Percentiles rank a stretch among this genome's conserved stretches.
Conservation (phyloP, 2,888 invertebrate species). For the Pseudolycoriella hygida region DNA sequence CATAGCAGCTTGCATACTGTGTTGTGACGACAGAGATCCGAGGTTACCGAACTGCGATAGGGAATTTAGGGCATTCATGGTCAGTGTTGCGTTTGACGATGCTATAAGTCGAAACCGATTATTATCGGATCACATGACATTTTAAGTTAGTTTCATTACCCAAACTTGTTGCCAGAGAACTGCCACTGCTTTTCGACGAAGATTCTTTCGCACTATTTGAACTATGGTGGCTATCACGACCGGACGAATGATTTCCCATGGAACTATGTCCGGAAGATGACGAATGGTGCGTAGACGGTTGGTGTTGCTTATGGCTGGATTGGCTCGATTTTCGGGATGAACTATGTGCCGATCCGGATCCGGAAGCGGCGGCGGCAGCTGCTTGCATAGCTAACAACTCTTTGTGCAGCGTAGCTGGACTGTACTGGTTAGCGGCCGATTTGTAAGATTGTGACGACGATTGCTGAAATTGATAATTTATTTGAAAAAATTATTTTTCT, state of each 20-base stretch:
- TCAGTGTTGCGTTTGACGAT: constrained; percentile 9
- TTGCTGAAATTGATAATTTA: neutral
- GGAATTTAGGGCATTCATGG: constrained; percentile 27
- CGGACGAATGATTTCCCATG: constrained; percentile 3
- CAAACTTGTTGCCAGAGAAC: constrained; percentile 6
- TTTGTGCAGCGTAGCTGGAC: constrained; percentile 28
- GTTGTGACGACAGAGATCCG: constrained; percentile 26
- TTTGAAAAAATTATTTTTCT: no score
- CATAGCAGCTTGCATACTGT: constrained; percentile 30
- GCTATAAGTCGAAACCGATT: neutral
- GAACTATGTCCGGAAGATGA: constrained; percentile 3
- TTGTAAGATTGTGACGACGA: constrained; percentile 7
- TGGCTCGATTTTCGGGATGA: constrained; percentile 7
- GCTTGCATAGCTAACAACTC: constrained; percentile 30
- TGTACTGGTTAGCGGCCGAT: constrained; percentile 15
- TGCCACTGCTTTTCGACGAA: constrained; percentile 9
- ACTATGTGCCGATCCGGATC: constrained; percentile 2
- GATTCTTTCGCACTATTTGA: neutral
- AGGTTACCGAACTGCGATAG: constrained; percentile 26
- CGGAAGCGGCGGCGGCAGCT: constrained; percentile 21
- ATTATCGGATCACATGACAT: neutral
- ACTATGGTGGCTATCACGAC: constrained; percentile 1
- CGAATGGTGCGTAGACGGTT: constrained; percentile 5
- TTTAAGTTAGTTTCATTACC: neutral
- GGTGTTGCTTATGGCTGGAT: constrained; percentile 6